Evolutionary conservation across 2,888 invertebrate species (phyloP), one percentile per base, ranked within the genome.

Genomic region (Chrysopilus asiliformis): DNA sequence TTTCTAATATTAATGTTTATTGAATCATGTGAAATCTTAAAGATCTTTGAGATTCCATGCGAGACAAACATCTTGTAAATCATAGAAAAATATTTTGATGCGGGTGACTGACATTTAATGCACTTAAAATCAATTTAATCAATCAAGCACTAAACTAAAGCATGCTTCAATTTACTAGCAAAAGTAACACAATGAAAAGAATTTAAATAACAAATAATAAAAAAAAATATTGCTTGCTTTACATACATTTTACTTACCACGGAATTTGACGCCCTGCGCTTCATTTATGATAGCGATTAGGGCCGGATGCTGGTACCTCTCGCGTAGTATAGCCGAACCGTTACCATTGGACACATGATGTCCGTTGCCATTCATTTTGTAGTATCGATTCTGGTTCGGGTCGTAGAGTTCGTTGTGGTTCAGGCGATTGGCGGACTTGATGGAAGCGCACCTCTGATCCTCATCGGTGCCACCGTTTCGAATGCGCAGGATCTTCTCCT

Each of bases 211-310:
- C n/a, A n/a, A n/a, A n/a, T n/a, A n/a, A n/a, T n/a, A 35, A 40
- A 24, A 32, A 33, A 26, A 27, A 14, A 14, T 4, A 20, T 16
- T 25, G 22, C 20, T 19, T 26, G 27, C 16, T 25, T 25, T 57
- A 66, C 67, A 54, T 13, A 60, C 10, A 47, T 19, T 38, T 33
- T 24, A 26, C 47, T 41, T 52, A 60, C 60, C 60, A 56, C 60
- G 51, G 47, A 58, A 60, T 51, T 59, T 60, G 32, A 59, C 46
- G 42, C 59, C 60, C 49, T 60, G 61, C 8, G 58, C 52, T 39
- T 60, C 60, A 41, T 61, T 60, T 36, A 61, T 62, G 43, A 61
- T 60, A 42, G 62, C 62, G 37, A 57, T 54, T 47, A 61, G 47
- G 9, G 60, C 60, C 32, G 61, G 61, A 49, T 61, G 60, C 41